Percentiles rank a stretch among this genome's conserved stretches.
These are phyloP conservation scores for Drosophila busckii DNA, from an alignment of 1,140 invertebrate species.

Conservation along the genomic window DNA sequence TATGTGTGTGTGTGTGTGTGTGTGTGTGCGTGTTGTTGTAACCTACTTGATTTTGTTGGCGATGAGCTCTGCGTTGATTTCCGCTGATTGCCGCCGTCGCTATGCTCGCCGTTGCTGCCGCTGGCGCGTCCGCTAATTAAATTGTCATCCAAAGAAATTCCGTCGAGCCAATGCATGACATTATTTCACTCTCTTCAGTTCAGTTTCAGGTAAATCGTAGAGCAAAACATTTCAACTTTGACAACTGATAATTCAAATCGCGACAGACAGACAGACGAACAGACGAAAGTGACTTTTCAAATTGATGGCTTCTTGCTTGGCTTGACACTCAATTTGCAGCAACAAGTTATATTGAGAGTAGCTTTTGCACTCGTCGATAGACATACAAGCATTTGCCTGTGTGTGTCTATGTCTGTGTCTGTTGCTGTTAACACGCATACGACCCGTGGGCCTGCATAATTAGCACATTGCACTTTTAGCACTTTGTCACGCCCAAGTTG, in stretches of 20 bases:
- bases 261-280: too few relatives aligned
- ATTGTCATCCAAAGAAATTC: constrained; percentile 78
- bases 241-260: too few relatives aligned
- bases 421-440: constrained; percentile 56
- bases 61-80: constrained; percentile 72
- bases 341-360: too few relatives aligned
- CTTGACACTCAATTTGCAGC: constrained; percentile 30
- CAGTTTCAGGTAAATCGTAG: too few relatives aligned
- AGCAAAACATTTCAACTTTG: too few relatives aligned
- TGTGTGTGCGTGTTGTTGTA: constrained; percentile 26
- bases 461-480: constrained; percentile 71
- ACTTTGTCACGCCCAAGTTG: too few relatives aligned
- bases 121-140: constrained; percentile 78
- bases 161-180: constrained; percentile 79
- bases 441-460: constrained; percentile 60
- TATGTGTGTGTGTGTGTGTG: constrained; percentile 5
- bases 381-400: too few relatives aligned
- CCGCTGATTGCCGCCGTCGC: constrained; percentile 66
- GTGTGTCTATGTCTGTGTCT: constrained; percentile 24
- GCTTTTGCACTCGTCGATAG: too few relatives aligned
- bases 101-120: constrained; percentile 68
- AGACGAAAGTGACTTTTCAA: too few relatives aligned
- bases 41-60: constrained; percentile 75
- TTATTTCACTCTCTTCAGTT: constrained; percentile 71
- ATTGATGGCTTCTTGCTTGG: too few relatives aligned